Conservation (phyloP, 2,888 invertebrate species). For the Folsomia manolachei region DNA sequence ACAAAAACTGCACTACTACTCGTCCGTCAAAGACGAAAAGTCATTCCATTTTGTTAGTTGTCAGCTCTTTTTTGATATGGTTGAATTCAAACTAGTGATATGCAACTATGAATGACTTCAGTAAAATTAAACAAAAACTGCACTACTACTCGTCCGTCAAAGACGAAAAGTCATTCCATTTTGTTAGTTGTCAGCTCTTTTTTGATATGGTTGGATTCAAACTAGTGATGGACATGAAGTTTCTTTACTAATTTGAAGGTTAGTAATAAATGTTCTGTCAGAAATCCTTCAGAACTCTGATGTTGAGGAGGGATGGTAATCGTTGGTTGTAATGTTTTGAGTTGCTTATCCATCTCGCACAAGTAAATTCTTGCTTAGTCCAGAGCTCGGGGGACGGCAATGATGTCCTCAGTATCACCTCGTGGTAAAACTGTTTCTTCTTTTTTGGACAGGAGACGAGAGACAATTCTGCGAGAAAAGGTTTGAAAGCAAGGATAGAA, state of each 20-base stretch:
- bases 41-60: background rate
- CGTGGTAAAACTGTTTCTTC: background rate
- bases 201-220: no score
- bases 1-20: background rate
- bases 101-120: background rate
- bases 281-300: background rate
- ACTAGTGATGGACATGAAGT: background rate
- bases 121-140: background rate
- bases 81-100: background rate
- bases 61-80: background rate
- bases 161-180: background rate
- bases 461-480: background rate
- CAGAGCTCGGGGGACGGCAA: no score
- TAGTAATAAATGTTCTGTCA: background rate
- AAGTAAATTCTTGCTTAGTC: background rate
- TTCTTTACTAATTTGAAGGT: background rate
- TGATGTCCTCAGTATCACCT: background rate
- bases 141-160: background rate
- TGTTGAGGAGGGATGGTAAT: background rate
- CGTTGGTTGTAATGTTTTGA: background rate
- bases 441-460: background rate
- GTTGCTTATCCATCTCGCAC: background rate
- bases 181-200: background rate
- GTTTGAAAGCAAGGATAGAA: constrained; percentile 1
- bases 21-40: background rate